Evolutionary conservation across 2,888 invertebrate species (phyloP).

Genomic region (Penaeus monodon): DNA sequence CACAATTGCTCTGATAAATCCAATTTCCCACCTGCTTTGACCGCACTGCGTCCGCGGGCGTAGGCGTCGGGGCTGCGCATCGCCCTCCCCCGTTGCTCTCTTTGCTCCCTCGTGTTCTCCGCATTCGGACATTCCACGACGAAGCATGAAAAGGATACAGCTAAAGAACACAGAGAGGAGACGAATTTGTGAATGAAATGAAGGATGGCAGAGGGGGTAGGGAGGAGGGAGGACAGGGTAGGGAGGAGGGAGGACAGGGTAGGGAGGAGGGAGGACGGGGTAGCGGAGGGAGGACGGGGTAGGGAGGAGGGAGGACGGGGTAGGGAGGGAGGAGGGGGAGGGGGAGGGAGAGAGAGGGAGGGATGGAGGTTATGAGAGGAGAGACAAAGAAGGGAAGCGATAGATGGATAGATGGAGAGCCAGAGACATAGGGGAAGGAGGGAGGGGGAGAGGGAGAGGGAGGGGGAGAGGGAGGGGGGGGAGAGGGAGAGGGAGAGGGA

Average conservation of each 20-base stretch:
- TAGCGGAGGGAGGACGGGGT: background rate
- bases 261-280: background rate
- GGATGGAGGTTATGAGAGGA: background rate
- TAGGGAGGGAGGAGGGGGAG: background rate
- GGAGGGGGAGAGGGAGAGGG: background rate
- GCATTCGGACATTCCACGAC: too few relatives aligned
- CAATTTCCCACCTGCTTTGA: conserved; percentile 35
- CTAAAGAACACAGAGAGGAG: too few relatives aligned
- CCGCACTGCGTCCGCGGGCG: too few relatives aligned
- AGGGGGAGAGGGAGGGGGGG: background rate
- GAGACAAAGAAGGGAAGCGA: background rate
- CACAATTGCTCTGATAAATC: conserved; percentile 51
- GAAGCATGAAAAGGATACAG: too few relatives aligned
- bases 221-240: background rate
- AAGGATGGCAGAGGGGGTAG: too few relatives aligned
- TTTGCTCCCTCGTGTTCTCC: too few relatives aligned
- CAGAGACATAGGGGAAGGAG: background rate
- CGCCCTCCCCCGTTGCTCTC: too few relatives aligned
- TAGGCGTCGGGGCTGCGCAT: too few relatives aligned
- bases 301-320: background rate
- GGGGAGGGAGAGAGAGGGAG: background rate
- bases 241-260: background rate
- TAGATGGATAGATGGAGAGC: background rate
- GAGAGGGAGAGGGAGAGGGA: conserved; percentile 7
- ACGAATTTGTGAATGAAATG: too few relatives aligned